phyloP scores from a whole-genome alignment of 1,140 invertebrate genomes.

The Anadara kagoshimensis region DNA sequence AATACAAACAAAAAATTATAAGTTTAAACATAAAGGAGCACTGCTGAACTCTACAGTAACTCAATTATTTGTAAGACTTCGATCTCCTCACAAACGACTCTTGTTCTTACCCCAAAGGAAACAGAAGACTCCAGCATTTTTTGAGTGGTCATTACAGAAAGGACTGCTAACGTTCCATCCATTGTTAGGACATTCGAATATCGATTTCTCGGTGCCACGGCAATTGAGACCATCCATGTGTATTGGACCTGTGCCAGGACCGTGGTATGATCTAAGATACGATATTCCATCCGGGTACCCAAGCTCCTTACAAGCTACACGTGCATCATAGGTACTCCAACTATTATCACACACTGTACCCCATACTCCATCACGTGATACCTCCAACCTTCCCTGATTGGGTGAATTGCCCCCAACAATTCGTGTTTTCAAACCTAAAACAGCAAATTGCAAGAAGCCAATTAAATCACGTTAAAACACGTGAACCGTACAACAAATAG shows the following conservation, averaged over 20 bases:
- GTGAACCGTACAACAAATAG: too few relatives aligned
- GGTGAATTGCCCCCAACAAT: conserved; percentile 33
- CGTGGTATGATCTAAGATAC: conserved; percentile 36
- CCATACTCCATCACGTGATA: conserved; percentile 60
- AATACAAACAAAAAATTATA: background rate
- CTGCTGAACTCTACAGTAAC: too few relatives aligned
- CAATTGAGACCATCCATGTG: conserved; percentile 49
- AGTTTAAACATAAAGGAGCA: background rate
- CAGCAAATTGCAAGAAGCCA: background rate
- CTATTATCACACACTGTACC: conserved; percentile 62
- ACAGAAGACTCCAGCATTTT: conserved; percentile 58
- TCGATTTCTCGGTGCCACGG: conserved; percentile 43
- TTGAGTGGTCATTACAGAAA: conserved; percentile 47
- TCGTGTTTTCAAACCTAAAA: conserved; percentile 41
- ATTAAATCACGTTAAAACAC: background rate
- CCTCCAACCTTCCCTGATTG: conserved; percentile 75
- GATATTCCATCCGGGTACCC: conserved; percentile 52
- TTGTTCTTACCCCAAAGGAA: conserved; percentile 29
- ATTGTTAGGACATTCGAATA: conserved; percentile 51
- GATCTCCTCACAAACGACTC: too few relatives aligned
- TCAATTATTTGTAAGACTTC: background rate
- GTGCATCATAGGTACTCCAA: conserved; percentile 56
- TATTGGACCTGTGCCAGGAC: conserved; percentile 39
- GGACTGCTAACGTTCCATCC: conserved; percentile 50
- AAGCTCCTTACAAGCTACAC: conserved; percentile 60